These are phyloP conservation scores for Cheilosia soror DNA, from an alignment of 2,888 invertebrate species.

Conservation along the genomic window DNA sequence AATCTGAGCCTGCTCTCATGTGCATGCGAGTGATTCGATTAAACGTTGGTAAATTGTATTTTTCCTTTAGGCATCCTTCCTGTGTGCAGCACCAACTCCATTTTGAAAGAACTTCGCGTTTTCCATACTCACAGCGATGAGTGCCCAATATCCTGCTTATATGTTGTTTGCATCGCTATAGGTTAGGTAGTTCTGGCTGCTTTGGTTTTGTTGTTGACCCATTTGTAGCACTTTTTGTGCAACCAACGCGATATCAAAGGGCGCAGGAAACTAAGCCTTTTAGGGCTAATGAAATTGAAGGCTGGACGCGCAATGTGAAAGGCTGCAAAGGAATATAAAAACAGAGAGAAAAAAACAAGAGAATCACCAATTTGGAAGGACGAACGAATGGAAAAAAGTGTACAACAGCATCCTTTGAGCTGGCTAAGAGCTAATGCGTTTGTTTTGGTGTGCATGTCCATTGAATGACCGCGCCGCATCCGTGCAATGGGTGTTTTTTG, in stretches of 20 bases:
- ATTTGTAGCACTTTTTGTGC: conserved; percentile 66
- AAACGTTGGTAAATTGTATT: conserved; percentile 45
- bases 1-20: conserved; percentile 62
- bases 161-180: conserved; percentile 51
- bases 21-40: conserved; percentile 74
- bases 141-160: conserved; percentile 68
- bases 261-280: conserved; percentile 68
- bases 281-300: conserved; percentile 74
- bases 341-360: conserved; percentile 1
- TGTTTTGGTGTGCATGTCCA: conserved; percentile 72
- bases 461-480: conserved; percentile 67
- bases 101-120: conserved; percentile 55
- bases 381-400: neutral
- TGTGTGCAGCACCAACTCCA: conserved; percentile 55
- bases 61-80: conserved; percentile 15
- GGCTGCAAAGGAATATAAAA: conserved; percentile 5
- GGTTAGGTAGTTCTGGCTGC: conserved; percentile 3
- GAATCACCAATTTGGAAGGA: neutral
- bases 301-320: conserved; percentile 56
- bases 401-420: conserved; percentile 59
- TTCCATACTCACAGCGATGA: conserved; percentile 39
- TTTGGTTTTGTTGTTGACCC: conserved; percentile 62
- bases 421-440: conserved; percentile 57
- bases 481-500: conserved; percentile 63
- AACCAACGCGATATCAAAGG: conserved; percentile 61